Base-by-base conservation (phyloP, 92 coral and sea anemone species). In the Epizoanthus rinbou region DNA sequence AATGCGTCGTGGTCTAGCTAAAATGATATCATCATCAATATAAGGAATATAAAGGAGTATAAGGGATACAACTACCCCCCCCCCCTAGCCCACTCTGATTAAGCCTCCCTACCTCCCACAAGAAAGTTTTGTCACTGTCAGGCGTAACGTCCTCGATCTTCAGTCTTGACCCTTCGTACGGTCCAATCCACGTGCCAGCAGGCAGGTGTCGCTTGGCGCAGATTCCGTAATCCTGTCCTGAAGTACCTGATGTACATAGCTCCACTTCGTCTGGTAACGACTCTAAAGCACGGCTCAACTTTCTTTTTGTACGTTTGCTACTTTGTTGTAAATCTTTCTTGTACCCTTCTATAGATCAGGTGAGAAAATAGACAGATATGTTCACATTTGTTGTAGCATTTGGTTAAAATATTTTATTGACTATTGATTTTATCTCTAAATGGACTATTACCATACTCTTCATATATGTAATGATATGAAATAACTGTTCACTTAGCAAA, bases 111-210 rank as follows among this genome's bases (percentile, higher is more conserved):
- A 97, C 99, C 98, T 97, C 99, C 99, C 99, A 97, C 92, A 97
- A 88, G 83, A 92, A 94, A 16, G 91, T 86, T 1, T 91, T 94
- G 71, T 97, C 98, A 37, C 74, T 88, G 10, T 94, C 87, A 52
- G 87, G 86, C 82, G 92, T 85, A 41, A 94, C 80, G 22, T 94
- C 97, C 24, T 97, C 97, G 76, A 86, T 80, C 69, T 87, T 83
- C 53, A 89, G 91, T 69, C 90, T 89, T n/a, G 85, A 90, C 16
- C 99, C 99, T 76, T 97, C 99, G 89, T 94, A 97, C 68, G 99
- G 99, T 18, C 99, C 99, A 68, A 97, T 97, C 99, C 99, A 97
- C 18, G 99, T 97, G 54, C 99, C 99, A 28, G 95, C 87, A 16
- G 99, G 99, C 56, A 97, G 91, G 66, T 89, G 97, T 71, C 91